Percentiles rank a stretch among this genome's conserved stretches.
Conservation (phyloP, 1,140 invertebrate species). For the Mactra quadrangularis region DNA sequence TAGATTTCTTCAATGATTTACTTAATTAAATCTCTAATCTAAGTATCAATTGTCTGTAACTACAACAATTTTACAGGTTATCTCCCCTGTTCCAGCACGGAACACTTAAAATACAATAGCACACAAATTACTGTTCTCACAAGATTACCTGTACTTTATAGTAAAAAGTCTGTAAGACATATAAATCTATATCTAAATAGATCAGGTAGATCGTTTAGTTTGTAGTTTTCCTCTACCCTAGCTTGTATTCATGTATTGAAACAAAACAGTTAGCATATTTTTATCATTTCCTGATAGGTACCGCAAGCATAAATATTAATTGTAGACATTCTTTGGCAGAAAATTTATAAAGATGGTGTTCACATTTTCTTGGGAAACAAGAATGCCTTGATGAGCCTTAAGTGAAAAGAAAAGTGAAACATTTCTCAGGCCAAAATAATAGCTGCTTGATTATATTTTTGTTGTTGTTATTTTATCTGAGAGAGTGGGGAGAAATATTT, state of each 20-base stretch:
- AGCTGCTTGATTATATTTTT: no score
- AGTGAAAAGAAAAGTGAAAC: slow-evolving; percentile 25
- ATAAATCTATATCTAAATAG: slow-evolving; percentile 53
- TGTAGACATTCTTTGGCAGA: slow-evolving; percentile 62
- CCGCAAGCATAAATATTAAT: slow-evolving; percentile 62
- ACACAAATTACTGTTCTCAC: no score
- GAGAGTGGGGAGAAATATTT: no score
- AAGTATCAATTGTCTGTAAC: no score
- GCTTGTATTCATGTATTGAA: slow-evolving; percentile 58
- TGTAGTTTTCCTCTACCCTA: slow-evolving; percentile 49
- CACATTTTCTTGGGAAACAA: not conserved
- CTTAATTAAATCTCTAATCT: no score
- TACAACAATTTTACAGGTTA: not conserved
- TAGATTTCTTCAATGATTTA: no score
- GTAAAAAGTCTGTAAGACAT: not conserved
- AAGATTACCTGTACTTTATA: slow-evolving; percentile 18
- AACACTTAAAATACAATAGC: not conserved
- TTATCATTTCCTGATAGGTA: slow-evolving; percentile 63
- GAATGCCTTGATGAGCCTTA: slow-evolving; percentile 37
- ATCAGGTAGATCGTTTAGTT: slow-evolving; percentile 47
- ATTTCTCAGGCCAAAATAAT: slow-evolving; percentile 18
- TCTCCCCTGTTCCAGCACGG: slow-evolving; percentile 4
- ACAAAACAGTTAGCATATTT: slow-evolving; percentile 65
- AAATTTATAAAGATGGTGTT: not conserved
- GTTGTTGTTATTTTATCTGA: no score